phyloP scores from a whole-genome alignment of 1,140 invertebrate genomes.

The Diorhabda elongata region DNA sequence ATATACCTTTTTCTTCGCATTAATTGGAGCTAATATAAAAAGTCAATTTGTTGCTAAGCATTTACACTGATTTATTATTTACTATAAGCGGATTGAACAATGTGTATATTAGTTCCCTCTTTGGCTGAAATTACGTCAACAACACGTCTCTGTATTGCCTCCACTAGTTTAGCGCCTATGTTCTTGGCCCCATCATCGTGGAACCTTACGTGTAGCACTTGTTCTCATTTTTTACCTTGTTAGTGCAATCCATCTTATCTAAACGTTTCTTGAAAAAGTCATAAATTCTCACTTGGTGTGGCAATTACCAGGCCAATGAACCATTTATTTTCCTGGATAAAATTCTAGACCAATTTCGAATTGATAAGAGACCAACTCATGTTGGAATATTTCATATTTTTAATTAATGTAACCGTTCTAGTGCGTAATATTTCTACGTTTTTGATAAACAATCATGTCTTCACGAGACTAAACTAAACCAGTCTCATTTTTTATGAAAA shows the following conservation, averaged over 20 bases:
- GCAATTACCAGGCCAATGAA: neutral
- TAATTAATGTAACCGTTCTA: neutral
- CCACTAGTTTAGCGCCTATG: neutral
- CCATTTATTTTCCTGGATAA: neutral
- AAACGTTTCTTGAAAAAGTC: neutral
- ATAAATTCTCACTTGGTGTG: neutral
- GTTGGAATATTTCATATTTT: neutral
- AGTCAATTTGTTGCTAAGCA: too few relatives aligned
- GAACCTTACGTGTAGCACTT: neutral
- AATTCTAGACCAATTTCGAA: neutral
- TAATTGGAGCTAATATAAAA: too few relatives aligned
- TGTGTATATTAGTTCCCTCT: neutral
- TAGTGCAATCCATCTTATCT: neutral
- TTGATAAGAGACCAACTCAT: neutral
- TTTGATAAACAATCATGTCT: neutral
- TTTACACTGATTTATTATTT: too few relatives aligned
- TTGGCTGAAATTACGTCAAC: neutral
- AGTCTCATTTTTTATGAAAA: neutral
- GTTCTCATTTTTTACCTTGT: neutral
- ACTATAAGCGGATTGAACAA: too few relatives aligned
- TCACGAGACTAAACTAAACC: neutral
- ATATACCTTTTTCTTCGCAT: too few relatives aligned
- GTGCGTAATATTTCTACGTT: neutral
- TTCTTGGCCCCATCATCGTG: neutral
- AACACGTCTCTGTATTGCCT: neutral